These are phyloP conservation scores for Promerops cafer DNA, from an alignment of 2,113 vertebrate genomes.

Conservation along the genomic window DNA sequence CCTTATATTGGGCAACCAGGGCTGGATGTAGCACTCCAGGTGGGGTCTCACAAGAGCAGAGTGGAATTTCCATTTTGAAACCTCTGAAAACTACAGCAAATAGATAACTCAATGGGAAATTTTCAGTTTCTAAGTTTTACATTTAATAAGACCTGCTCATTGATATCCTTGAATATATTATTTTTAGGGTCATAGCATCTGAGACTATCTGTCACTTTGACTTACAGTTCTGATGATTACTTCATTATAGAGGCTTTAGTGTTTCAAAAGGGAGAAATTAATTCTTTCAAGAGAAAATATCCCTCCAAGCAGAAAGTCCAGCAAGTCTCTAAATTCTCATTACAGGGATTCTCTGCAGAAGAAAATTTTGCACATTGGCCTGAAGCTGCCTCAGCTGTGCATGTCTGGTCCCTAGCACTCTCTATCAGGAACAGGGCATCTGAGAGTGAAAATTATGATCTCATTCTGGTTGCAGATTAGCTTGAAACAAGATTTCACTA, in stretches of 20 bases:
- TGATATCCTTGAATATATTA: background rate
- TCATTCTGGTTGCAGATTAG: background rate
- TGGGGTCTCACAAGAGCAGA: background rate
- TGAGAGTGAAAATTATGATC: background rate
- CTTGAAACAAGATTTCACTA: constrained; percentile 30
- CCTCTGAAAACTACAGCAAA: background rate
- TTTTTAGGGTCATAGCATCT: background rate
- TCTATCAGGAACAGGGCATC: background rate
- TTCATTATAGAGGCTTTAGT: background rate
- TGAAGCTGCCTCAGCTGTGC: background rate
- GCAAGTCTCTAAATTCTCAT: background rate
- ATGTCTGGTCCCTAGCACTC: background rate
- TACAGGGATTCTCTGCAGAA: background rate
- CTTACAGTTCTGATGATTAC: background rate
- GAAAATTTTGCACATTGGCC: background rate
- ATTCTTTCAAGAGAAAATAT: background rate
- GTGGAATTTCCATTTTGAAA: background rate
- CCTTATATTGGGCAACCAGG: background rate
- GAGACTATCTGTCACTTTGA: background rate
- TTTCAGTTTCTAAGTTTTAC: background rate
- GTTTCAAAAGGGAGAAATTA: background rate
- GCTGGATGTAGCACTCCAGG: background rate
- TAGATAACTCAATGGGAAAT: background rate
- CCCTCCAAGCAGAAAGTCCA: background rate
- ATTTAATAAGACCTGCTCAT: background rate